Evolutionary conservation across 1,140 invertebrate genomes (phyloP), one percentile per base, ranked within the genome.

Genomic region (Caenorhabditis tropicalis): DNA sequence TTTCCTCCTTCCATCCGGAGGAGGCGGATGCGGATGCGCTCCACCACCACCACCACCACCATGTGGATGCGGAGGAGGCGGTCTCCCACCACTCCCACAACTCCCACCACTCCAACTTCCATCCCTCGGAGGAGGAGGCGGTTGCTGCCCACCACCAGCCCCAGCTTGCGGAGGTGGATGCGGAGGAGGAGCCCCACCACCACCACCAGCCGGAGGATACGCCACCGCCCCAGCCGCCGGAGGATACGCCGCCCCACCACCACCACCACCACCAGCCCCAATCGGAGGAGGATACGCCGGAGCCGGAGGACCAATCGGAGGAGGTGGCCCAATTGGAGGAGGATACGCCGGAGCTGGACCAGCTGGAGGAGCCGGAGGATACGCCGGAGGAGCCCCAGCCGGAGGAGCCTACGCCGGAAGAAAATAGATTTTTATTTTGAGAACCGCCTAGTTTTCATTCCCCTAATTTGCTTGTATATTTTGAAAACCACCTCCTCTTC

Each of bases 91-190:
- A 24, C 56, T 36, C 51, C 82, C 51, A 74, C 65, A 74, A 74
- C 56, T 82, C 58, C 82, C 82, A 43, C 39, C 56, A 48, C 48
- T 82, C 19, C 39, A 56, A n/a, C 82, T 82, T 16, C 82, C 82
- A 48, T 82, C 82, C 31, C 60, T 82, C 43, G 82, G 82, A 70
- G 82, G 82, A 70, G 82, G 82, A 48, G 82, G 82, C 31, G 81
- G 81, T 60, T 82, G 51, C 81, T 36, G 49, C 56, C 81, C 81
- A 58, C 81, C 81, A 36, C 36, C 51, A 58, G 49, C 81, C 36
- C 53, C 56, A 43, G 49, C 81, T 60, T 60, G 81, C 81, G 51
- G 74, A 79, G 74, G 39, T 27, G 81, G 81, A 82, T 58, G 81
- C 39, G 74, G 74, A 79, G 39, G 74, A 46, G 74, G 74, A 58